These are phyloP conservation scores for Protosalanx chinensis DNA, from an alignment of 2,797 vertebrate species.

Conservation along the genomic window DNA sequence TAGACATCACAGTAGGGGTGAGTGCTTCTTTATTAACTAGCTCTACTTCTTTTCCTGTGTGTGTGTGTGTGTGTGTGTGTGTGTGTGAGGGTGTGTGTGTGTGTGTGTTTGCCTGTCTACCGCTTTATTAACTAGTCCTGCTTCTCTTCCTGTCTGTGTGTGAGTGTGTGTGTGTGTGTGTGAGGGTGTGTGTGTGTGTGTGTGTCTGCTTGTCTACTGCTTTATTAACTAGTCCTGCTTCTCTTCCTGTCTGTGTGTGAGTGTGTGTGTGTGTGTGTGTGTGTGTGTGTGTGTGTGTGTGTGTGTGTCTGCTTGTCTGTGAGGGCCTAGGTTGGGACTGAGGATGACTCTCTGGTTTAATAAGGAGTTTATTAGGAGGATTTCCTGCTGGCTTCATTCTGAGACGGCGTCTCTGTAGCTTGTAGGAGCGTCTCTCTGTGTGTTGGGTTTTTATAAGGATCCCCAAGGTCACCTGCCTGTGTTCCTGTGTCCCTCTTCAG, in stretches of 20 bases:
- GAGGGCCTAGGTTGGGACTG: background rate
- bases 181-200: no score
- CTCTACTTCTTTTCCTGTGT: background rate
- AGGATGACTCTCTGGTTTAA: background rate
- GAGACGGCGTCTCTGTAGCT: no score
- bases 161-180: no score
- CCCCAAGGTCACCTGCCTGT: background rate
- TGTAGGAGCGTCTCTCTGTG: no score
- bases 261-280: no score
- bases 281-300: no score
- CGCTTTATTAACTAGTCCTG: no score
- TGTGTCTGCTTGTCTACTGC: no score
- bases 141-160: no score
- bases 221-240: no score
- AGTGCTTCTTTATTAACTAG: constrained; percentile 34
- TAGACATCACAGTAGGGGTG: constrained; percentile 80
- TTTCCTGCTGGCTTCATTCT: background rate
- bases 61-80: background rate
- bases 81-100: background rate
- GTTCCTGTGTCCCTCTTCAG: constrained; percentile 54
- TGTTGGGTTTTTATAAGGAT: background rate
- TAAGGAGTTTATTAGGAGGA: background rate
- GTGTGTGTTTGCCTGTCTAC: background rate
- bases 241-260: no score
- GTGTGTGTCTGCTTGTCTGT: background rate